These are phyloP conservation scores for Lepidochrysops patricia DNA, from an alignment of 2,888 invertebrate genomes.

Conservation along the genomic window DNA sequence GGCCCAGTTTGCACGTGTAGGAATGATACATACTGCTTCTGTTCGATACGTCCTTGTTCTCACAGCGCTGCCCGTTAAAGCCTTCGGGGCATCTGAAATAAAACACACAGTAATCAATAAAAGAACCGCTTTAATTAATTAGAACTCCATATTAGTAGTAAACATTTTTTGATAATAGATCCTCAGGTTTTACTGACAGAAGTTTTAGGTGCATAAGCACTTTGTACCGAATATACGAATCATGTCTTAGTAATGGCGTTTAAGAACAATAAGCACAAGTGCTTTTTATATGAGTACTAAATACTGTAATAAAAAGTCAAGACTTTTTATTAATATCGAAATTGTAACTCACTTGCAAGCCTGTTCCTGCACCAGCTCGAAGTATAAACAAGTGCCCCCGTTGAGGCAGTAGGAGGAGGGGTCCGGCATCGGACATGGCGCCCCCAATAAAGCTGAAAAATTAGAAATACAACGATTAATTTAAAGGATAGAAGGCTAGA, in stretches of 20 bases:
- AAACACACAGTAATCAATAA: not conserved
- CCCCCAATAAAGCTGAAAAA: constrained; percentile 66
- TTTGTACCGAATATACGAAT: too few species aligned
- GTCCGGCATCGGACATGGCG: constrained; percentile 78
- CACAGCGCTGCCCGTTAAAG: constrained; percentile 86
- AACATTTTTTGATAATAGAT: too few species aligned
- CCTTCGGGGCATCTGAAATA: constrained; percentile 82
- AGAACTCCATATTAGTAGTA: constrained; percentile 4
- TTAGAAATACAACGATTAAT: not conserved
- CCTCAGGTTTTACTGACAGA: too few species aligned
- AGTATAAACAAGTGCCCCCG: constrained; percentile 89
- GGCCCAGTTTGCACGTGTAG: constrained; percentile 85
- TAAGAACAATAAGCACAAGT: too few species aligned
- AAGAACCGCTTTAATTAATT: too few species aligned
- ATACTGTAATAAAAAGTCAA: too few species aligned
- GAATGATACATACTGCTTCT: constrained; percentile 86
- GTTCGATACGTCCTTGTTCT: constrained; percentile 84
- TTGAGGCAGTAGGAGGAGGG: constrained; percentile 86
- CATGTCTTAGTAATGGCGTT: too few species aligned
- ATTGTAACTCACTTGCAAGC: constrained; percentile 86
- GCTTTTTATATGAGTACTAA: too few species aligned
- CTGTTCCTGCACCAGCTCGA: constrained; percentile 84
- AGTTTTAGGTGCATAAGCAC: too few species aligned
- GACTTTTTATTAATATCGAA: not conserved
- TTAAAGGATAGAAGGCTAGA: not conserved